These are phyloP conservation scores for Geococcyx californianus DNA, from an alignment of 2,113 vertebrate genomes.

Conservation along the genomic window DNA sequence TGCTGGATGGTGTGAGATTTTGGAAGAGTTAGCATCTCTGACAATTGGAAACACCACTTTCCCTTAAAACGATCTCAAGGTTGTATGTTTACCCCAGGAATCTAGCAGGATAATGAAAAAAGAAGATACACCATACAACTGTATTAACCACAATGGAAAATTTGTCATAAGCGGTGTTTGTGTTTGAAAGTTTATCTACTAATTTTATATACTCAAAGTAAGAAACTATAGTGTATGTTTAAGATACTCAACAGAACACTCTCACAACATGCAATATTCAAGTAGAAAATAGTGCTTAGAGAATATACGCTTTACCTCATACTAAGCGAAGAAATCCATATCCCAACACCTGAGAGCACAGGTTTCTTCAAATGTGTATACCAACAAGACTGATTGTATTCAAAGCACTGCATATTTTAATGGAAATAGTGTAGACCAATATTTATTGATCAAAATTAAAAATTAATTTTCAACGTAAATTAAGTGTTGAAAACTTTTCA, in stretches of 20 bases:
- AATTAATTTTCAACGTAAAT: neutral
- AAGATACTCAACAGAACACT: neutral
- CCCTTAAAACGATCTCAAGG: neutral
- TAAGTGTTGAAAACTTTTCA: neutral
- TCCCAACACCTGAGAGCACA: neutral
- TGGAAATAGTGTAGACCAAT: neutral
- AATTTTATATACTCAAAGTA: neutral
- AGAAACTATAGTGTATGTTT: neutral
- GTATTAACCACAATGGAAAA: neutral
- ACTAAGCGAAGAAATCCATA: neutral
- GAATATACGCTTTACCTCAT: neutral
- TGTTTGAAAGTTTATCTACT: neutral
- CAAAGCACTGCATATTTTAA: neutral
- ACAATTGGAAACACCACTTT: neutral
- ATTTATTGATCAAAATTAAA: neutral
- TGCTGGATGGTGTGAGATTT: neutral
- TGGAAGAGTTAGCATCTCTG: neutral
- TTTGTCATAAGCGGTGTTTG: neutral
- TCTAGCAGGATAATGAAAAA: neutral
- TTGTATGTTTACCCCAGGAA: neutral
- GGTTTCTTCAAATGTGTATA: neutral
- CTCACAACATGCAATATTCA: neutral
- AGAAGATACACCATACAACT: neutral
- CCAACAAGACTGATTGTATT: neutral
- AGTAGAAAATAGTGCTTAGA: neutral